Evolutionary conservation across 2,113 vertebrate genomes (phyloP).

Genomic region (Coptodon rendalli): DNA sequence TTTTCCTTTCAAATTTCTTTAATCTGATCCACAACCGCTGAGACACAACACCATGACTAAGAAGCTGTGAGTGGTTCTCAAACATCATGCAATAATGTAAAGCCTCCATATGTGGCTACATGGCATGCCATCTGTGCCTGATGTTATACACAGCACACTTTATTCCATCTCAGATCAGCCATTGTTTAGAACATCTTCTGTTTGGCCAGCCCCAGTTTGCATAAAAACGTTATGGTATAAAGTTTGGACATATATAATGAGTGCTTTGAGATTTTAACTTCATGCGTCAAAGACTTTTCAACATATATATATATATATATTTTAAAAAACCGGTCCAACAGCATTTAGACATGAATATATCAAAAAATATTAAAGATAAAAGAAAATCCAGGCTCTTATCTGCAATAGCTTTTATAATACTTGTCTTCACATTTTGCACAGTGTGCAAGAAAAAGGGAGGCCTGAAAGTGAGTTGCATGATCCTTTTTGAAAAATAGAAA

Average conservation of each 20-base stretch:
- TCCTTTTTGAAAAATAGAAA: not conserved
- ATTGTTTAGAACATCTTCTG: not conserved
- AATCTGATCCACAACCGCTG: not conserved
- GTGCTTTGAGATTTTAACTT: not conserved
- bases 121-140: not conserved
- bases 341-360: not conserved
- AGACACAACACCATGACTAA: not conserved
- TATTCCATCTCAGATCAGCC: not conserved
- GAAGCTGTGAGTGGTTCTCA: not conserved
- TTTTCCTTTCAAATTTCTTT: not conserved
- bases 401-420: not conserved
- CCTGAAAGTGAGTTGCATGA: not conserved
- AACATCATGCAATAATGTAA: not conserved
- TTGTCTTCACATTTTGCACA: not conserved
- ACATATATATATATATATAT: not conserved
- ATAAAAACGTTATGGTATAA: not conserved
- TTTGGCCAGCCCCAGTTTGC: not conserved
- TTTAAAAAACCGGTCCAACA: not conserved
- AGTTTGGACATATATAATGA: not conserved
- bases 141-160: not conserved
- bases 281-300: not conserved
- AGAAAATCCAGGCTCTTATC: not conserved
- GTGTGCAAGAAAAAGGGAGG: not conserved
- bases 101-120: not conserved
- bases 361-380: not conserved